A percentile compares a stretch with the other conserved stretches of the same genome.
Conservation (phyloP, 2,113 vertebrate genomes). For the Phalacrocorax brasilianus region DNA sequence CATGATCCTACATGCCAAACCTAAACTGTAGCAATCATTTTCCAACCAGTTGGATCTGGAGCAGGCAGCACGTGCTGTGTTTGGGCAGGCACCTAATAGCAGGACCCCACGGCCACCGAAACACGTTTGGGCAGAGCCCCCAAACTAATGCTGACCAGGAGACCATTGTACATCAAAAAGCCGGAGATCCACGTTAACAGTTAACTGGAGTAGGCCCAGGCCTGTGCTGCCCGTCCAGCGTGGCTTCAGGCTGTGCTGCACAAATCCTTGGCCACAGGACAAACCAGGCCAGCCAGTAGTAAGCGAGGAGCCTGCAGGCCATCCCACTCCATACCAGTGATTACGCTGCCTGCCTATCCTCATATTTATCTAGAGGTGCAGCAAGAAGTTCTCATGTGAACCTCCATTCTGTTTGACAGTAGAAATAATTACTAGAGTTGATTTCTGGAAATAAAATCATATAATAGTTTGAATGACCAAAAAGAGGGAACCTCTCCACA, state of each 20-base stretch:
- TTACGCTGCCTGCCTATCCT: background rate
- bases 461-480: background rate
- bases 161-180: background rate
- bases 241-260: background rate
- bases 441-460: background rate
- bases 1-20: background rate
- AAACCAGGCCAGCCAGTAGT: background rate
- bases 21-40: background rate
- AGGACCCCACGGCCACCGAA: background rate
- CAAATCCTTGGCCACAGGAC: background rate
- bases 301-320: background rate
- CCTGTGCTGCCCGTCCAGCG: fast-evolving
- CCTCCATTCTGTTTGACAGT: background rate
- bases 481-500: background rate
- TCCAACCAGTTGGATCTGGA: background rate
- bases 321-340: fast-evolving
- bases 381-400: background rate
- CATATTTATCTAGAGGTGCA: background rate
- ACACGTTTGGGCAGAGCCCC: background rate
- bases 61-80: background rate
- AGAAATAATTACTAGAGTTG: background rate
- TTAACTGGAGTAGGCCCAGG: background rate
- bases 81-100: background rate
- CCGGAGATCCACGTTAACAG: fast-evolving
- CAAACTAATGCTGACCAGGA: background rate